These are phyloP conservation scores for Saxicola maurus DNA, from an alignment of 2,797 vertebrate species.

Conservation along the genomic window DNA sequence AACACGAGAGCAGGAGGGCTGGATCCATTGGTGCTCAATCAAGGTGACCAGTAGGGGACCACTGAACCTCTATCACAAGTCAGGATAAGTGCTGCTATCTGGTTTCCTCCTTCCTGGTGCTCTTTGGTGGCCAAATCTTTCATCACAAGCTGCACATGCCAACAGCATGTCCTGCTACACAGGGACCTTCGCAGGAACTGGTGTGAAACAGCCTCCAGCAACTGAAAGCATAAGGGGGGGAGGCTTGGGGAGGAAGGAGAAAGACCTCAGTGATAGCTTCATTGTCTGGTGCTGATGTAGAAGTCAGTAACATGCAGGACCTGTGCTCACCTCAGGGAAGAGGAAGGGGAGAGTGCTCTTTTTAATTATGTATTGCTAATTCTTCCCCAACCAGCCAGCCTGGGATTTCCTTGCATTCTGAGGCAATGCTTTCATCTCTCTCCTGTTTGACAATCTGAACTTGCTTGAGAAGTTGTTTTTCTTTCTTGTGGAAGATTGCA, in stretches of 20 bases:
- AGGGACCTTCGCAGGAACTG: background rate
- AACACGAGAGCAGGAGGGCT: background rate
- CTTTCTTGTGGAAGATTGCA: slow-evolving; percentile 18
- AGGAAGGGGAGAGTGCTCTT: slow-evolving; percentile 20
- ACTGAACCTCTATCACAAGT: background rate
- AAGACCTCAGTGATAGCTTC: background rate
- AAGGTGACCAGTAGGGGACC: background rate
- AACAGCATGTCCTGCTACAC: background rate
- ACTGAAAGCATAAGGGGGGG: background rate
- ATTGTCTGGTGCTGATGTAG: slow-evolving; percentile 1
- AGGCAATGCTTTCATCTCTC: slow-evolving; percentile 26
- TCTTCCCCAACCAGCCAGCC: slow-evolving; percentile 6
- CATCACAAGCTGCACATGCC: background rate
- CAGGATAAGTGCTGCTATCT: background rate
- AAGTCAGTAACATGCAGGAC: background rate
- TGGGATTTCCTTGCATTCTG: slow-evolving; percentile 38
- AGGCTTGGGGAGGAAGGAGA: background rate
- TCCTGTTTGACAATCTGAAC: slow-evolving; percentile 6
- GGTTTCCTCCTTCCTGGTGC: background rate
- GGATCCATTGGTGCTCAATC: background rate
- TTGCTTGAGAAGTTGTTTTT: slow-evolving; percentile 33
- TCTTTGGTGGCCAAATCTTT: slow-evolving; percentile 8
- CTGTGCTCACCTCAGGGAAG: background rate
- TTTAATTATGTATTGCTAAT: slow-evolving; percentile 22
- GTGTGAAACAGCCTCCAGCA: slow-evolving; percentile 17